Percentiles rank a stretch among this genome's conserved stretches.
Conservation (phyloP, 2,888 invertebrate species). For the Hedya salicella region DNA sequence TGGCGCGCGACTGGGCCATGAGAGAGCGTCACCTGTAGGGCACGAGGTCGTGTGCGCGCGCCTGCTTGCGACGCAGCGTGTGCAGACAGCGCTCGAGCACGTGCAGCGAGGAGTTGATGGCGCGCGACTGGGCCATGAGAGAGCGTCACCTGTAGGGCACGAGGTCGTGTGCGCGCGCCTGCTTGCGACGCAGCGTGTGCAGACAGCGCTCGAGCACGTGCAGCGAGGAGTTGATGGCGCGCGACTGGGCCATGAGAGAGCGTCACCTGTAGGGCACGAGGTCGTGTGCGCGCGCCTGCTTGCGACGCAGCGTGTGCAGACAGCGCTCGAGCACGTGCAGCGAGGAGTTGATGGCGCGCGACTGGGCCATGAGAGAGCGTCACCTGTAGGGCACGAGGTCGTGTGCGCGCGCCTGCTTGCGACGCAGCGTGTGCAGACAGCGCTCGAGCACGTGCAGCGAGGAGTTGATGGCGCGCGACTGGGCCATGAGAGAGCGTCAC, state of each 20-base stretch:
- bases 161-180: too few species aligned
- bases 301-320: constrained; percentile 6
- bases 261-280: neutral
- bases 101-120: too few species aligned
- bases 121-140: too few species aligned
- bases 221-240: constrained; percentile 51
- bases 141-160: too few species aligned
- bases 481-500: constrained; percentile 2
- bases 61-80: too few species aligned
- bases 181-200: too few species aligned
- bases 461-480: constrained; percentile 15
- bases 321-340: constrained; percentile 13
- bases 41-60: too few species aligned
- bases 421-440: constrained; percentile 12
- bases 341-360: constrained; percentile 11
- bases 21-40: too few species aligned
- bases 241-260: too few species aligned
- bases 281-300: neutral
- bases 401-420: neutral
- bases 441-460: constrained; percentile 16
- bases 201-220: constrained; percentile 60
- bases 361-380: constrained; percentile 2
- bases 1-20: too few species aligned
- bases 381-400: constrained; percentile 24
- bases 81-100: too few species aligned